These are phyloP conservation scores for Paramormyrops hopkinsi DNA, from an alignment of 2,797 vertebrate species.

Conservation along the genomic window DNA sequence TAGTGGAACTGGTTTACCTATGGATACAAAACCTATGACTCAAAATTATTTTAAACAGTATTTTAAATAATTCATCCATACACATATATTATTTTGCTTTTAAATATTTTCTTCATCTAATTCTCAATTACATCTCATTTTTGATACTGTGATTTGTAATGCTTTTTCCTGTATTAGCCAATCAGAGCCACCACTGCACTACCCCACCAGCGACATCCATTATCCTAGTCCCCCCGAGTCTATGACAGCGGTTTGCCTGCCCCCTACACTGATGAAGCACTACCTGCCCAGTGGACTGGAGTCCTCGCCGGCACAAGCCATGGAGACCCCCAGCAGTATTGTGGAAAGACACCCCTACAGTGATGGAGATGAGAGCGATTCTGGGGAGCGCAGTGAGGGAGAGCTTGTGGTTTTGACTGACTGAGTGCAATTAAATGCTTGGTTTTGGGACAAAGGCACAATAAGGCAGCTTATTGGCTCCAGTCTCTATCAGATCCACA, in stretches of 20 bases:
- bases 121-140: background rate
- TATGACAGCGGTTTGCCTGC: slow-evolving; percentile 67
- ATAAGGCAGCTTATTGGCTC: background rate
- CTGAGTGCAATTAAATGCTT: slow-evolving; percentile 50
- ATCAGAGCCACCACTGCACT: slow-evolving; percentile 64
- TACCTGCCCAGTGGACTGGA: slow-evolving; percentile 72
- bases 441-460: background rate
- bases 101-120: background rate
- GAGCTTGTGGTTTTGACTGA: slow-evolving; percentile 92
- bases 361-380: slow-evolving; percentile 83
- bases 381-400: slow-evolving; percentile 81
- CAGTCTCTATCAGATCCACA: background rate
- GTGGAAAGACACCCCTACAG: slow-evolving; percentile 73
- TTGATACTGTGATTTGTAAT: background rate
- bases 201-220: slow-evolving; percentile 50
- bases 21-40: background rate
- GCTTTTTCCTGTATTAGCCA: slow-evolving; percentile 50
- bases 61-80: background rate
- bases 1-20: background rate
- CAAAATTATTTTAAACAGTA: background rate
- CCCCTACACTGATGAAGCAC: slow-evolving; percentile 75
- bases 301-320: slow-evolving; percentile 58
- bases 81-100: background rate
- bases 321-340: slow-evolving; percentile 40
- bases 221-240: slow-evolving; percentile 54